These are phyloP conservation scores for Monochamus saltuarius DNA, from an alignment of 1,140 invertebrate genomes.

Conservation along the genomic window DNA sequence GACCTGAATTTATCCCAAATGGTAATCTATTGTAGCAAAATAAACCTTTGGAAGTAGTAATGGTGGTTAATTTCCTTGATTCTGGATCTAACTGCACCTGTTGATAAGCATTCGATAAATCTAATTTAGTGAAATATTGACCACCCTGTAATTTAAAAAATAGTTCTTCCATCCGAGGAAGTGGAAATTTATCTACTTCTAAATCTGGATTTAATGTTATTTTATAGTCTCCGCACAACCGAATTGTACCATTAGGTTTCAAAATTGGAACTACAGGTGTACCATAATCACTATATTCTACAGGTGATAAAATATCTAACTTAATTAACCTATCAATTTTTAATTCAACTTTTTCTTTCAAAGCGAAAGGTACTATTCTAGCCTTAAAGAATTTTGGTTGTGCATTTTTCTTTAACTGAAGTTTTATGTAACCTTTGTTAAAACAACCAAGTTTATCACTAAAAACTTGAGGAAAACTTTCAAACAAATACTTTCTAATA, in stretches of 20 bases:
- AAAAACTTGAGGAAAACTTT: too few species aligned
- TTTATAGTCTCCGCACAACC: constrained; percentile 55
- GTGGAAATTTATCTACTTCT: constrained; percentile 49
- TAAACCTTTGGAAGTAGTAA: constrained; percentile 26
- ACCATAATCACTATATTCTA: constrained; percentile 40
- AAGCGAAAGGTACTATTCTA: too few species aligned
- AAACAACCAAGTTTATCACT: too few species aligned
- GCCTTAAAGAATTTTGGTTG: too few species aligned
- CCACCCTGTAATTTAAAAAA: constrained; percentile 46
- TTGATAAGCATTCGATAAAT: constrained; percentile 51
- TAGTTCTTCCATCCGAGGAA: constrained; percentile 53
- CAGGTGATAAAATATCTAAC: too few species aligned
- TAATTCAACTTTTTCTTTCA: too few species aligned
- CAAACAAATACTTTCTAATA: too few species aligned
- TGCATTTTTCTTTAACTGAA: too few species aligned
- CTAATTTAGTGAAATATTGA: constrained; percentile 47
- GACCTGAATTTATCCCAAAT: constrained; percentile 20
- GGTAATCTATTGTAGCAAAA: constrained; percentile 34
- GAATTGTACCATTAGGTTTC: constrained; percentile 49
- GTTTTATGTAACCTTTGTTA: too few species aligned
- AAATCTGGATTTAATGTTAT: constrained; percentile 44
- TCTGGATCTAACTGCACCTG: constrained; percentile 38
- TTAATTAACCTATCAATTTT: too few species aligned
- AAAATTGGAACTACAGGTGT: constrained; percentile 52
- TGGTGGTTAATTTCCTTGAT: constrained; percentile 21